Evolutionary conservation across 2,113 vertebrate genomes (phyloP), one percentile per base, ranked within the genome.

Genomic region (Dicrurus megarhynchus): DNA sequence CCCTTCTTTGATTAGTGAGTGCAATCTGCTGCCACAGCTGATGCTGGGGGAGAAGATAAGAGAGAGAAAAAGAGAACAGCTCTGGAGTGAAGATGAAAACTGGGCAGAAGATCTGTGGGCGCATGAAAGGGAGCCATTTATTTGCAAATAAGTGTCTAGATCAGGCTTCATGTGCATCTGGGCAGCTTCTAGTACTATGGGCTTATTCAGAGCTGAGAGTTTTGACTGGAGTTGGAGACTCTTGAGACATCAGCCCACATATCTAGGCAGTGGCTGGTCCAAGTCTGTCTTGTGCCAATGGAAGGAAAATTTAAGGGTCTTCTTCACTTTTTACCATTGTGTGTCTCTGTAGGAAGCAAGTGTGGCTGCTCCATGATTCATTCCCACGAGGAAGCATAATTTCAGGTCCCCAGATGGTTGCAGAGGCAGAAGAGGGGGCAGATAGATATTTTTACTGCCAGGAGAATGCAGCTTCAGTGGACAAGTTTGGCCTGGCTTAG

Each of bases 11-110:
- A 74, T 70, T 18, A 64, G 33, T 0, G 19, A 78, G 42, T 5
- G 35, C 86, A 60, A 67, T 89, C 91, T 95, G 94, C 93, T 95
- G 88, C 42, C 26, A 49, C 63, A 33, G 78, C 82, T 87, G 90
- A n/a, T 75, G 93, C 89, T 68, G 87, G 77, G 60, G 73, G 84
- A 52, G 46, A 79, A 87, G 86, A 61, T 50, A 44, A 61, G 89
- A 32, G 59, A 60, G 75, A 33, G 59, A 27, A 79, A 88, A 83
- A 87, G 67, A 73, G 74, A 92, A 23, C 89, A 82, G 91, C 44
- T 56, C 47, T 24, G 53, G 70, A 75, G 56, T 3, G 73, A 60
- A 53, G 74, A 80, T 33, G 55, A 77, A 88, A 92, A 88, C 20
- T 24, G 90, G 46, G 75, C 65, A 68, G 82, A 41, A 89, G 61